Conservation (phyloP, 2,797 vertebrate species). For the Phoeniculus purpureus region DNA sequence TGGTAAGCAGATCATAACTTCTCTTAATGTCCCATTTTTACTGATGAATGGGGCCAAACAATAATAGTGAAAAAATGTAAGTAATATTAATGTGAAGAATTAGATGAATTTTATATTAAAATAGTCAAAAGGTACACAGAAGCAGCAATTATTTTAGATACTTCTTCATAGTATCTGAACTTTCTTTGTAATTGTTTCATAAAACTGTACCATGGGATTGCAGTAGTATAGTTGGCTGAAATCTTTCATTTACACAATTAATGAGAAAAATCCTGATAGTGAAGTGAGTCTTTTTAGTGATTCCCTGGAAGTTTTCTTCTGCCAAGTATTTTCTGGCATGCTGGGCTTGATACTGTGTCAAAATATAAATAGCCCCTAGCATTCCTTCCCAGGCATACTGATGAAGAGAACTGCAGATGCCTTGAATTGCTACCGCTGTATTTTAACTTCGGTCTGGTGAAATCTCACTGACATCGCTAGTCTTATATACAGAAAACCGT, state of each 20-base stretch:
- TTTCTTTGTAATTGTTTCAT: neutral
- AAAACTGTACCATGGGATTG: neutral
- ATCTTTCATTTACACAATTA: neutral
- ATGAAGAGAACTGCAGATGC: neutral
- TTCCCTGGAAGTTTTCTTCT: neutral
- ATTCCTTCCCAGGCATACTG: neutral
- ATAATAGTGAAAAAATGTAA: neutral
- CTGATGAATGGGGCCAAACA: neutral
- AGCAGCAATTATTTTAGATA: neutral
- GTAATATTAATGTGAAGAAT: neutral
- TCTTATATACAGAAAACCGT: neutral
- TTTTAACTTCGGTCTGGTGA: neutral
- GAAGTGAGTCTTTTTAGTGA: neutral
- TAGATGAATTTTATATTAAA: neutral
- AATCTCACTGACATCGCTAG: neutral
- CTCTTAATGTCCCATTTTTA: neutral
- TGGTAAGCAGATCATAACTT: neutral
- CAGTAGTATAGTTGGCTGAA: neutral
- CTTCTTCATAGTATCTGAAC: neutral
- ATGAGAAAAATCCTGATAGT: neutral
- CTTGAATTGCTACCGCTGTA: neutral
- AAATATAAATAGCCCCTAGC: neutral
- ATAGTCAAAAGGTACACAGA: neutral
- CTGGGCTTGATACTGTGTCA: neutral
- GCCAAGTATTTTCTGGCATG: neutral